Percentiles rank a stretch among this genome's conserved stretches.
phyloP scores from a whole-genome alignment of 2,888 invertebrate genomes.

The Notocelia uddmanniana region DNA sequence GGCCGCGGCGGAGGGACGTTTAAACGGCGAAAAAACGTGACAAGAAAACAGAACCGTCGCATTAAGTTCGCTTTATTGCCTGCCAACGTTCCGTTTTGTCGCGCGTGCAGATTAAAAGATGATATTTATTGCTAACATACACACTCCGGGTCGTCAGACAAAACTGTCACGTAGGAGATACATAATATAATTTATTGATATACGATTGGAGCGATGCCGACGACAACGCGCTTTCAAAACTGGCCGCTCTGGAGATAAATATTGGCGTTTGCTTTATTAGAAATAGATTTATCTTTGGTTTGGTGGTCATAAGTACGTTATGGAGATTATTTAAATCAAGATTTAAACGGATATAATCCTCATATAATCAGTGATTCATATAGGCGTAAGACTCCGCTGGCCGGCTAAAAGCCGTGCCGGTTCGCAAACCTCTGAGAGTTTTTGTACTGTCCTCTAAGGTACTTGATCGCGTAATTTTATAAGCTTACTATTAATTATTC shows the following conservation, averaged over 20 bases:
- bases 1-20: conserved; percentile 63
- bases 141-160: conserved; percentile 44
- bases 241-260: conserved; percentile 28
- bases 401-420: too few relatives aligned
- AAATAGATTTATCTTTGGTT: neutral
- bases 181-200: conserved; percentile 47
- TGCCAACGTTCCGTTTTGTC: conserved; percentile 68
- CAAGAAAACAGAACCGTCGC: conserved; percentile 77
- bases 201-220: conserved; percentile 42
- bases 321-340: neutral
- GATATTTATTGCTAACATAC: conserved; percentile 61
- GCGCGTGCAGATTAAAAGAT: conserved; percentile 74
- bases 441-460: too few relatives aligned
- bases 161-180: conserved; percentile 45
- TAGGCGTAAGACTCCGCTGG: too few relatives aligned
- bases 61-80: conserved; percentile 77
- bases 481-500: too few relatives aligned
- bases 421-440: too few relatives aligned
- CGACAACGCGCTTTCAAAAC: conserved; percentile 27
- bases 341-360: neutral
- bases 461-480: too few relatives aligned
- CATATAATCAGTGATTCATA: too few relatives aligned
- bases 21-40: conserved; percentile 81
- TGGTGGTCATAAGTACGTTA: neutral
- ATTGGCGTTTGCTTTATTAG: conserved; percentile 23